Base-by-base conservation (phyloP, 2,888 invertebrate genomes). In the Gerris lacustris region DNA sequence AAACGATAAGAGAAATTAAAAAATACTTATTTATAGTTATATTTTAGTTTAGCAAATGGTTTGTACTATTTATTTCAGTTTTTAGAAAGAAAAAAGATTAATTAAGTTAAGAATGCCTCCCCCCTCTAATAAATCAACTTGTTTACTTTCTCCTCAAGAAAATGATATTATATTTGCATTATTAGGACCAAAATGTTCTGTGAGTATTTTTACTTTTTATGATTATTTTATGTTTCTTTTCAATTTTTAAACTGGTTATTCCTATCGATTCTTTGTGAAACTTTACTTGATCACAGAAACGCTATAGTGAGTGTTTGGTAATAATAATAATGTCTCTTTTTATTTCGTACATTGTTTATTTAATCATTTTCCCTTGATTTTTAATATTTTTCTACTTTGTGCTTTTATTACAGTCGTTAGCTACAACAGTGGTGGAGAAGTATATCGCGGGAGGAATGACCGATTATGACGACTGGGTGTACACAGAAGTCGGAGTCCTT, bases 361-460 rank as follows among this genome's bases (percentile, higher is more conserved):
- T 4, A 31, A 31, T 31, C 31, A 31, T 31, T 31, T 31, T 31
- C 31, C 31, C 31, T 31, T 1, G 31, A 31, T 31, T 31, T 31
- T 68, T 69, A 55, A 6, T 45, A 63, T 70, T 45, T 11, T 11
- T 9, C 9, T 15, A 11, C 9, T 55, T 11, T 15, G 9, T 55
- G 15, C 68, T 72, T 75, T 81, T 82, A 9, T 82, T 82, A 5
- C 83, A 94, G 92, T 88, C 91, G 76, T 81, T 94, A 77, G 88
- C 89, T 72, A 91, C 92, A 72, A 89, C 92, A 55, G 91, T 95
- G 66, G 88, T 91, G 69, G 96, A 96, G 81, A 83, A 96, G 73
- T 94, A 88, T 81, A 85, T 89, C 72, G 93, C 96, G 31, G 91
- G 94, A 77, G 87, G 90, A 5, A 92, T 93, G 4, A 85, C 86